These are phyloP conservation scores for Drosophila ercepeae DNA, from an alignment of 1,140 invertebrate species.

Conservation along the genomic window DNA sequence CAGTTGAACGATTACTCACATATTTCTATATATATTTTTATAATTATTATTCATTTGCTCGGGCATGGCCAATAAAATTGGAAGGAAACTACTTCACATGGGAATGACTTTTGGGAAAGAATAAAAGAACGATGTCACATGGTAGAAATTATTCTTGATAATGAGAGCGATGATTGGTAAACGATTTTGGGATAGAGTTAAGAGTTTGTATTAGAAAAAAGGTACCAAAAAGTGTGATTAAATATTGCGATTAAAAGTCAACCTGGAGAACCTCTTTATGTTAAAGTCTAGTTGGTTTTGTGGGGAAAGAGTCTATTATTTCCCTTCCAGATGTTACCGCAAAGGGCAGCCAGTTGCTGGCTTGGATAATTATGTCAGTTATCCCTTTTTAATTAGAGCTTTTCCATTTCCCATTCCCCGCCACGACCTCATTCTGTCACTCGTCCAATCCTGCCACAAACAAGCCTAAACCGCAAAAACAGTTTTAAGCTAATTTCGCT, in stretches of 20 bases:
- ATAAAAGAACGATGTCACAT: constrained; percentile 67
- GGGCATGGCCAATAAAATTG: constrained; percentile 9
- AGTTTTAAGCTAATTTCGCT: constrained; percentile 42
- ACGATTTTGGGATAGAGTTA: background rate
- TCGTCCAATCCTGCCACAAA: constrained; percentile 4
- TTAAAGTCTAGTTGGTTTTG: too few relatives aligned
- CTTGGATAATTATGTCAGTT: constrained; percentile 20
- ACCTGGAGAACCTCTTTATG: too few relatives aligned
- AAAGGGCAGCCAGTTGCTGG: background rate
- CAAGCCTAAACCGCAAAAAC: constrained; percentile 36
- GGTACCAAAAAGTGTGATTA: too few relatives aligned
- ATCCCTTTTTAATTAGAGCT: constrained; percentile 32
- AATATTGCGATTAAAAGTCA: background rate
- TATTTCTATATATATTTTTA: constrained; percentile 37
- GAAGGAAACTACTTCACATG: constrained; percentile 10
- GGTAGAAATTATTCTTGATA: constrained; percentile 39
- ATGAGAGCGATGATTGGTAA: constrained; percentile 10
- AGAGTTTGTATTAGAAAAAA: background rate
- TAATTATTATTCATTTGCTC: constrained; percentile 48
- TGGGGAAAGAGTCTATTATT: too few relatives aligned
- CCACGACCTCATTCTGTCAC: background rate
- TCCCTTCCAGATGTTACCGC: too few relatives aligned
- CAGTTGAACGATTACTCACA: constrained; percentile 49
- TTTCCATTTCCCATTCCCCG: background rate
- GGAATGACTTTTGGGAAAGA: background rate